A percentile compares a stretch with the other conserved stretches of the same genome.
phyloP scores from a whole-genome alignment of 1,140 invertebrate genomes.

The Drepana arcuata region DNA sequence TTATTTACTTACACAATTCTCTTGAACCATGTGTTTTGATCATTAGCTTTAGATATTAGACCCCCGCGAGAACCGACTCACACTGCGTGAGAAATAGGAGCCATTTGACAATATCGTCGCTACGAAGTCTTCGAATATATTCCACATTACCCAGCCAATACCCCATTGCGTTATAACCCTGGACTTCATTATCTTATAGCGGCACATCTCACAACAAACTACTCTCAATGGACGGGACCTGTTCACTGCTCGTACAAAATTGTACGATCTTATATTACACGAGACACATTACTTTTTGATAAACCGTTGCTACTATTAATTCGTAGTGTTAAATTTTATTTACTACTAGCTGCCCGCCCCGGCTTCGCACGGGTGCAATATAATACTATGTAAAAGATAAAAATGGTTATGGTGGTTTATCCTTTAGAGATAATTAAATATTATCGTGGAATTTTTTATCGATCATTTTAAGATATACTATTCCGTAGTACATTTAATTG shows the following conservation, averaged over 20 bases:
- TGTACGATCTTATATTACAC: too few species aligned
- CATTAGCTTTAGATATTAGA: slow-evolving; percentile 37
- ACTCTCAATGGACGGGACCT: slow-evolving; percentile 18
- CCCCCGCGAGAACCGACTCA: slow-evolving; percentile 29
- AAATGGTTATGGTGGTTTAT: too few species aligned
- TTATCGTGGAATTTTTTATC: too few species aligned
- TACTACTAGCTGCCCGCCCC: too few species aligned
- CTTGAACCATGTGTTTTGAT: slow-evolving; percentile 35
- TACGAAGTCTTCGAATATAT: slow-evolving; percentile 30
- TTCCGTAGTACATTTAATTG: too few species aligned
- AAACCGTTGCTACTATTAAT: too few species aligned
- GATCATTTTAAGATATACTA: too few species aligned
- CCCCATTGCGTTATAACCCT: slow-evolving; percentile 20
- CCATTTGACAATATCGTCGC: slow-evolving; percentile 43
- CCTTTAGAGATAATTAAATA: too few species aligned
- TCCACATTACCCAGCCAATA: slow-evolving; percentile 21
- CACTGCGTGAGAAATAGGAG: slow-evolving; percentile 42
- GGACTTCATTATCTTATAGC: slow-evolving; percentile 29
- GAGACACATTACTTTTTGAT: too few species aligned
- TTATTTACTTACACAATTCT: slow-evolving; percentile 35
- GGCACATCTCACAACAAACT: slow-evolving; percentile 14
- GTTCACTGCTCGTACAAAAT: slow-evolving; percentile 6
- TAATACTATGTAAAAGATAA: too few species aligned
- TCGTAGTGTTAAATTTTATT: too few species aligned
- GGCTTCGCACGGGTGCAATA: too few species aligned